A percentile compares a stretch with the other conserved stretches of the same genome.
Conservation (phyloP, 2,888 invertebrate species). For the Acleris literana region DNA sequence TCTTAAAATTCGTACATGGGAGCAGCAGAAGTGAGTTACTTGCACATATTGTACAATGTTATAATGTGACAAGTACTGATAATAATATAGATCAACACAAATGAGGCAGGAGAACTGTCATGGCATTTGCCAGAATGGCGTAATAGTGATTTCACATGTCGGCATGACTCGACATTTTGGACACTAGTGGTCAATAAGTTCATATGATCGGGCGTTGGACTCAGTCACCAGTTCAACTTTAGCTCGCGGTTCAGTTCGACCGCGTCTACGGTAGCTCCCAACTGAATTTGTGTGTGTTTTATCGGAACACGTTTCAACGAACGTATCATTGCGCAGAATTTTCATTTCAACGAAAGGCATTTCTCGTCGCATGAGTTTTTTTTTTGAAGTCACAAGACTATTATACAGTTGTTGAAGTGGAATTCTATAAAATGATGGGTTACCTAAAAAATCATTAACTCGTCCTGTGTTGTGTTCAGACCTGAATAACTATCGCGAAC, state of each 20-base stretch:
- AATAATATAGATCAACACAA: conserved; percentile 9
- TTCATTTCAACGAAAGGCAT: too few species aligned
- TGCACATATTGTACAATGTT: too few species aligned
- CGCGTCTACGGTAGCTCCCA: too few species aligned
- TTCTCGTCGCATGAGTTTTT: too few species aligned
- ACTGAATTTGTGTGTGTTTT: too few species aligned
- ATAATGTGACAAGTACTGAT: conserved; percentile 1
- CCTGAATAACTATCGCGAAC: not conserved
- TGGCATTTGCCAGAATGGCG: conserved; percentile 8
- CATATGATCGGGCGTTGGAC: not conserved
- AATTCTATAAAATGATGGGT: too few species aligned
- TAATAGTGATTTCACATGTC: conserved; percentile 12
- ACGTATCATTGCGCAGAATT: too few species aligned
- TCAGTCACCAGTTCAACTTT: conserved; percentile 11
- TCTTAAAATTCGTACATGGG: too few species aligned
- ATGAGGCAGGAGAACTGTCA: conserved; percentile 2
- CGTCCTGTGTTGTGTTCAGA: conserved; percentile 2
- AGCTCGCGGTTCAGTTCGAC: not conserved
- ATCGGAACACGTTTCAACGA: too few species aligned
- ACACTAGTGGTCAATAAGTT: not conserved
- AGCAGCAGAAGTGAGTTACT: too few species aligned
- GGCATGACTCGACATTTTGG: conserved; percentile 18
- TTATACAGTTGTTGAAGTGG: too few species aligned
- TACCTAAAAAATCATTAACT: not conserved
- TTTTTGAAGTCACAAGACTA: too few species aligned